Conservation (phyloP, 2,113 vertebrate genomes). For the Podarcis cretensis region DNA sequence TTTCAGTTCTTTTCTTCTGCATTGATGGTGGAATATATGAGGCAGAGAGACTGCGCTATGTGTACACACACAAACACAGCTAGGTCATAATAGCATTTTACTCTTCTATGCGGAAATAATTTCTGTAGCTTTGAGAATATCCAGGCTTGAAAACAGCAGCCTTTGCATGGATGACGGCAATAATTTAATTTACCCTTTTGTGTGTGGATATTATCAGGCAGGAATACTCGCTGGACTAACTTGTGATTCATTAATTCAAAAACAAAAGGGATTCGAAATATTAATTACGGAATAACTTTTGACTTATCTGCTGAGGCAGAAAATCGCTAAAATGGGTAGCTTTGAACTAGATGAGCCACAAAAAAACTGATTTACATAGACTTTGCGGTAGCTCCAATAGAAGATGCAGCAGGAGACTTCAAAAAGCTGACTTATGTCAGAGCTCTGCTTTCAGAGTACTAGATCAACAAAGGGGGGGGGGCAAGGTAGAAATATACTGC, state of each 20-base stretch:
- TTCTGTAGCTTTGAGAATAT: conserved; percentile 26
- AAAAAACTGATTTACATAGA: conserved; percentile 25
- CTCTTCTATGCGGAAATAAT: conserved; percentile 17
- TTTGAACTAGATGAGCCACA: background rate
- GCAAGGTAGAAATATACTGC: background rate
- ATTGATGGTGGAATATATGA: too few relatives aligned
- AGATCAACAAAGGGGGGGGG: conserved; percentile 17
- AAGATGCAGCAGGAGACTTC: background rate
- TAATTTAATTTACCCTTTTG: conserved; percentile 18
- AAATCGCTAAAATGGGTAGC: background rate
- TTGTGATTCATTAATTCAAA: conserved; percentile 4
- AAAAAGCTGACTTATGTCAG: background rate
- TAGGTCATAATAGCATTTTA: background rate
- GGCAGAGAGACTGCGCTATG: too few relatives aligned
- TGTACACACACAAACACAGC: too few relatives aligned
- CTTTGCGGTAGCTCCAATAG: background rate
- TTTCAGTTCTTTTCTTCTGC: too few relatives aligned
- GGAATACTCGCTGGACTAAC: conserved; percentile 5
- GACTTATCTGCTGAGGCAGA: conserved; percentile 6
- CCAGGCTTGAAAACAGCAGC: conserved; percentile 7
- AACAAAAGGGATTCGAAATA: conserved; percentile 22
- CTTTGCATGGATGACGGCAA: conserved; percentile 12
- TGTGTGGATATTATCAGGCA: background rate
- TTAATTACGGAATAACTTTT: conserved; percentile 9
- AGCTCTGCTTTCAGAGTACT: background rate